These are phyloP conservation scores for Apodemia duryi DNA, from an alignment of 2,888 invertebrate species.

Conservation along the genomic window DNA sequence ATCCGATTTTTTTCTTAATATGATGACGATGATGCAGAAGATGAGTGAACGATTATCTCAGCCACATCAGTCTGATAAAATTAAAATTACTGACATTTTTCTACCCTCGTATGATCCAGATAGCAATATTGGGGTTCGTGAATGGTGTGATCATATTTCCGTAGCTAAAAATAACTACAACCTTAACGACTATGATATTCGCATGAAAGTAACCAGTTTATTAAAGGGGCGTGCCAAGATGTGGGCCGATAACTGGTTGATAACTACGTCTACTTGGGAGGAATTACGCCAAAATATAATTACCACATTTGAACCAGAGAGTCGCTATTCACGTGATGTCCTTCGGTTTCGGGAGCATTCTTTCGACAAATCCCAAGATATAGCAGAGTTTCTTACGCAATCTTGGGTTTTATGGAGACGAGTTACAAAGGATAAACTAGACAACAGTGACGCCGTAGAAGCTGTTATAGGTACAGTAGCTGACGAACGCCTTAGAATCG, in stretches of 20 bases:
- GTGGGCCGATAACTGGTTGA: constrained; percentile 36
- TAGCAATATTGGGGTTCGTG: constrained; percentile 26
- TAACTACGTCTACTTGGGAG: constrained; percentile 32
- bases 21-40: too few species aligned
- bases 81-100: constrained; percentile 26
- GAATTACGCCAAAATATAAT: constrained; percentile 28
- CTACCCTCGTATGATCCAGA: constrained; percentile 29
- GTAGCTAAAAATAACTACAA: constrained; percentile 16
- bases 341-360: constrained; percentile 32
- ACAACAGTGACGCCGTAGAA: constrained; percentile 27
- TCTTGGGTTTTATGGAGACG: constrained; percentile 36
- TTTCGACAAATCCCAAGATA: constrained; percentile 21
- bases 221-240: constrained; percentile 35
- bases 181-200: constrained; percentile 9
- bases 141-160: constrained; percentile 27
- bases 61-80: constrained; percentile 14
- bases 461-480: too few species aligned
- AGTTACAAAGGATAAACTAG: constrained; percentile 34
- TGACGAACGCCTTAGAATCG: too few species aligned
- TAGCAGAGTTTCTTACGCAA: constrained; percentile 35
- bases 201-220: constrained; percentile 23
- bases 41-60: too few species aligned
- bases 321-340: constrained; percentile 35
- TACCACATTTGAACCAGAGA: constrained; percentile 35
- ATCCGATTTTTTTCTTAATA: too few species aligned